Evolutionary conservation across 2,888 invertebrate species (phyloP).

Genomic region (Ormyrus thymus): DNA sequence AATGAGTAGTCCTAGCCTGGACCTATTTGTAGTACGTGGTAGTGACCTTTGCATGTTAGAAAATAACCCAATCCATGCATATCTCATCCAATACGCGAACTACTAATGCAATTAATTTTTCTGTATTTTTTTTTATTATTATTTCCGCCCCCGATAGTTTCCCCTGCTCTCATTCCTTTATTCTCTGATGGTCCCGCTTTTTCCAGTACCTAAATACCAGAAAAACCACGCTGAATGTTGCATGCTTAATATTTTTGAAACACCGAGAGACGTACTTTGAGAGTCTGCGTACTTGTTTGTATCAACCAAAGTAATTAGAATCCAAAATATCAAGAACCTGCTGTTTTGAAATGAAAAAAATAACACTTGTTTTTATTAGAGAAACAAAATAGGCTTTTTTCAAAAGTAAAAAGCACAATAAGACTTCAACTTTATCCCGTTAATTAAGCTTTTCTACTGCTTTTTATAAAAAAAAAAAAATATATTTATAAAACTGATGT

Average conservation of each 20-base stretch:
- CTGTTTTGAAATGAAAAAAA: constrained; percentile 29
- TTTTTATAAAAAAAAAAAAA: constrained; percentile 42
- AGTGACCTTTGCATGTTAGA: constrained; percentile 72
- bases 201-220: constrained; percentile 39
- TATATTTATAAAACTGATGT: constrained; percentile 41
- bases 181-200: constrained; percentile 45
- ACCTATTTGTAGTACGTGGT: constrained; percentile 66
- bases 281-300: constrained; percentile 72
- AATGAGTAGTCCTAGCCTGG: constrained; percentile 59
- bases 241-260: constrained; percentile 64
- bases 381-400: constrained; percentile 19
- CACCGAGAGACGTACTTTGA: constrained; percentile 54
- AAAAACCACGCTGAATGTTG: constrained; percentile 66
- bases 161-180: constrained; percentile 46
- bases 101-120: constrained; percentile 50
- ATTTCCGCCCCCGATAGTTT: constrained; percentile 25
- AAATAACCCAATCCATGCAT: constrained; percentile 51
- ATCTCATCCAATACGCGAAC: constrained; percentile 45
- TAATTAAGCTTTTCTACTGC: constrained; percentile 36
- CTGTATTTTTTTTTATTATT: constrained; percentile 29
- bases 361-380: constrained; percentile 8
- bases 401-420: constrained; percentile 20
- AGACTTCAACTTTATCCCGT: constrained; percentile 10
- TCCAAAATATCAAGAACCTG: constrained; percentile 27
- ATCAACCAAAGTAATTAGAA: constrained; percentile 56